These are phyloP conservation scores for Eolophus roseicapilla DNA, from an alignment of 2,113 vertebrate genomes.

Conservation along the genomic window DNA sequence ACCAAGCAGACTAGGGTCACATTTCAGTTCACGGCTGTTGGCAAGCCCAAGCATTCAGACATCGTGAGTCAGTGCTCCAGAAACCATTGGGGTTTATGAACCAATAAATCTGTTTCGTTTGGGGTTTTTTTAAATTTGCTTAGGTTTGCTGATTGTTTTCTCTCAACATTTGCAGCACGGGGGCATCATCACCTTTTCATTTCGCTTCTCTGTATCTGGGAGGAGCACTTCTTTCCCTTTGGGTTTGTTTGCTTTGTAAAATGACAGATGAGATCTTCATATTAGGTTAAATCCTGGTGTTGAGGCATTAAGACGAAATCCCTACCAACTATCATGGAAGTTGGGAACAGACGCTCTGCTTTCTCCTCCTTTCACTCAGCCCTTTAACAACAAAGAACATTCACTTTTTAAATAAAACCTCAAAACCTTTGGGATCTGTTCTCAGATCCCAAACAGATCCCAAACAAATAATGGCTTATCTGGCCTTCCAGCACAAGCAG, in stretches of 20 bases:
- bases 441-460: not conserved
- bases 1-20: not conserved
- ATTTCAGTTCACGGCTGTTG: not conserved
- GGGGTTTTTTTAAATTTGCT: not conserved
- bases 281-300: not conserved
- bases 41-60: constrained; percentile 28
- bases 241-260: not conserved
- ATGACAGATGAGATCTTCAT: not conserved
- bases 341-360: not conserved
- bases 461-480: not conserved
- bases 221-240: not conserved
- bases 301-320: not conserved
- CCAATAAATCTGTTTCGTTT: not conserved
- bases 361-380: not conserved
- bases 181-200: not conserved
- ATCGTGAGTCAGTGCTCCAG: constrained; percentile 36
- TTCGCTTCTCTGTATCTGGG: not conserved
- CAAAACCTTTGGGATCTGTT: not conserved
- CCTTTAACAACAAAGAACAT: not conserved
- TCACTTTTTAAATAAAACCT: not conserved
- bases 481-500: not conserved
- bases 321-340: not conserved
- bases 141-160: not conserved
- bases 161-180: not conserved
- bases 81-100: not conserved